Evolutionary conservation across 2,888 invertebrate genomes (phyloP).

Genomic region (Oconnorella tubifera): DNA sequence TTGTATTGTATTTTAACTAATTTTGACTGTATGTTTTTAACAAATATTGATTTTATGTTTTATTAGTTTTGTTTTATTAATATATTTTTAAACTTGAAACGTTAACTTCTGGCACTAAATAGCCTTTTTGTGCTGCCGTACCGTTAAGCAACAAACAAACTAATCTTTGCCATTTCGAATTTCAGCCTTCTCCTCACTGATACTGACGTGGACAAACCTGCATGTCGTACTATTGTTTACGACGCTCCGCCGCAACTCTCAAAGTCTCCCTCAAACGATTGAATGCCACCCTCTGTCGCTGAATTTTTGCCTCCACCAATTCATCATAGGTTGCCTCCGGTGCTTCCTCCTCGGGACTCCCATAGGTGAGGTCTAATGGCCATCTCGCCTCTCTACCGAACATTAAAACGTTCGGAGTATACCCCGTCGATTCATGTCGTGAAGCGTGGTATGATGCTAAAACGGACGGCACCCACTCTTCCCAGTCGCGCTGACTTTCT

Average conservation of each 20-base stretch:
- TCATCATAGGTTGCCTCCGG: not conserved
- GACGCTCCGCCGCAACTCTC: not conserved
- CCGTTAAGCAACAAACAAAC: too few species aligned
- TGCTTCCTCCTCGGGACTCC: not conserved
- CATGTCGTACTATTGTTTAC: not conserved
- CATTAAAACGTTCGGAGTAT: not conserved
- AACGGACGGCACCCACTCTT: not conserved
- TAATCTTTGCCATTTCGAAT: too few species aligned
- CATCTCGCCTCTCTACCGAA: not conserved
- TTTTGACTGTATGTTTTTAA: too few species aligned
- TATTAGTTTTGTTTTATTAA: too few species aligned
- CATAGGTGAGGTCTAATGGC: not conserved
- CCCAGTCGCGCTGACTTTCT: slow-evolving; percentile 11
- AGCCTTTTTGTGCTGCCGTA: too few species aligned
- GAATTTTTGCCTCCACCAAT: not conserved
- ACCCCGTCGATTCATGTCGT: not conserved
- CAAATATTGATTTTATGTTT: too few species aligned
- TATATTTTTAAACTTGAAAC: too few species aligned
- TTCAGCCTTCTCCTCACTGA: too few species aligned
- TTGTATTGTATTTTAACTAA: too few species aligned
- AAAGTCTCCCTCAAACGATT: not conserved
- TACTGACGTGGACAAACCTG: not conserved
- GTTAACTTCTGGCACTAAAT: too few species aligned
- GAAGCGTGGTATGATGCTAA: slow-evolving; percentile 7
- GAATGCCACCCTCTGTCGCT: too few species aligned